phyloP scores from a whole-genome alignment of 2,888 invertebrate species.

The Chouioia cunea region DNA sequence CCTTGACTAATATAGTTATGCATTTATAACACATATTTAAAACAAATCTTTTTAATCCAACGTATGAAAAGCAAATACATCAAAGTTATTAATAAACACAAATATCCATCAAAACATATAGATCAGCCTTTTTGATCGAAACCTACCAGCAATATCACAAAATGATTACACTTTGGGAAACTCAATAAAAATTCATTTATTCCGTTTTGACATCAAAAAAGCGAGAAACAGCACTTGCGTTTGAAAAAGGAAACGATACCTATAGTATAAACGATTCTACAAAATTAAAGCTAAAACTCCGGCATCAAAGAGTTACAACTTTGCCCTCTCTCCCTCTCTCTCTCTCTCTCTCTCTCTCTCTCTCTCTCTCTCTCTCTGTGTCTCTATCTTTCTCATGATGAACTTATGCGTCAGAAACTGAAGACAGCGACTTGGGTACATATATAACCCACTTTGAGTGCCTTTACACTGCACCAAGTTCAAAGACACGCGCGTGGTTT shows the following conservation, averaged over 20 bases:
- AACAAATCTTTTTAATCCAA: too few species aligned
- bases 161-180: neutral
- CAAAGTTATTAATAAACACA: too few species aligned
- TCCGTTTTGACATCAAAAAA: constrained; percentile 2
- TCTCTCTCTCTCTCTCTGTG: constrained; percentile 6
- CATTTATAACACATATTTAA: too few species aligned
- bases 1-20: too few species aligned
- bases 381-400: neutral
- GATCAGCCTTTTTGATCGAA: too few species aligned
- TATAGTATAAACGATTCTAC: neutral
- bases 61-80: too few species aligned
- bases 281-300: constrained; percentile 17
- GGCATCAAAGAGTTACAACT: constrained; percentile 26
- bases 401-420: too few species aligned
- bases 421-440: neutral
- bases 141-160: too few species aligned
- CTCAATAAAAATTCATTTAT: constrained; percentile 4
- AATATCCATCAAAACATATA: too few species aligned
- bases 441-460: constrained; percentile 27
- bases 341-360: neutral
- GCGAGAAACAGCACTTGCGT: neutral
- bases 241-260: constrained; percentile 5
- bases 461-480: constrained; percentile 6
- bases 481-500: constrained; percentile 27
- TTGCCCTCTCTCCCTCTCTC: too few species aligned